Evolutionary conservation across 2,797 vertebrate species (phyloP), one percentile per base, ranked within the genome.

Genomic region (Crossoptilon crossoptilon): DNA sequence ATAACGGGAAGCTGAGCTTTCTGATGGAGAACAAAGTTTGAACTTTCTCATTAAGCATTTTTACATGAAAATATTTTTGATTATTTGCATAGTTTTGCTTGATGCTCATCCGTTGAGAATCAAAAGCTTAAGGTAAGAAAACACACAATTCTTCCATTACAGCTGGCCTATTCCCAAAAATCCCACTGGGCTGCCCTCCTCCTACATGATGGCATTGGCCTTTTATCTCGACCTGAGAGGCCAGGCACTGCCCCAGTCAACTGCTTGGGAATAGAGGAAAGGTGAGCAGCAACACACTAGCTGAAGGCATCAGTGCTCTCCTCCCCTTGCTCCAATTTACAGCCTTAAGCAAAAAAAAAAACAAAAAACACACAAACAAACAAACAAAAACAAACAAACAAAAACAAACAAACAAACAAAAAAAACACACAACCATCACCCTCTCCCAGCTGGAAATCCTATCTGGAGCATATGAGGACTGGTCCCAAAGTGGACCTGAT

Each of bases 141-240:
- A 33, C 5, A 21, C 4, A 35, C 9, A 48, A 4, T 14, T 78
- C 6, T 41, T 81, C 24, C 37, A 21, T 19, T 19, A 6, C 6
- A 78, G 11, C 43, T 13, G 4, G 1, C 8, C 64, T 2, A 4
- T 67, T 10, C 19, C 31, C 24, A 9, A 23, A 72, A 78, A 66
- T 49, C 9, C 27, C 41, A 49, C 9, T 23, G 15, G 3, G 15
- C 8, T 75, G 37, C 5, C 39, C 2, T 88, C 24, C 17, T 78
- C 8, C 19, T 66, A 8, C 0, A 0, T 10, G 7, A 31, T 9
- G 10, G 0, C 39, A 7, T 18, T 63, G 49, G 5, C 35, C 6
- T 56, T 68, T 62, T 44, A 13, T 18, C 18, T 15, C 41, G 27
- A 41, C 8, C 27, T 58, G 55, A 5, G 19, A 67, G 10, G 4